Conservation (phyloP, 2,113 vertebrate genomes). For the Okapia johnstoni region DNA sequence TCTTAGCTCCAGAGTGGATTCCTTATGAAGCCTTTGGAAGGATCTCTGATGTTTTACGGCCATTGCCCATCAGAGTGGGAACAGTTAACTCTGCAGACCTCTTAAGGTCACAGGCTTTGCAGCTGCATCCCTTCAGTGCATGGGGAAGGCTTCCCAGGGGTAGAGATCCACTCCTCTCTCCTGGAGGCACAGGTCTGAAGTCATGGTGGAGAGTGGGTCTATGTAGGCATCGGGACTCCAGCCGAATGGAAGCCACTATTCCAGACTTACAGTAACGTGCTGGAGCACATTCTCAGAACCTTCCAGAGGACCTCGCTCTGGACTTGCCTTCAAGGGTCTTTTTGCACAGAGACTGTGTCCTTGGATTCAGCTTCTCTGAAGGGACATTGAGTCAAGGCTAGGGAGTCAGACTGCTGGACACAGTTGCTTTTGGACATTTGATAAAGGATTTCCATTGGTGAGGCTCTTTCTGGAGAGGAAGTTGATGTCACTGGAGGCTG, state of each 20-base stretch:
- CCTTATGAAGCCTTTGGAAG: constrained; percentile 19
- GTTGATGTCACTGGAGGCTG: neutral
- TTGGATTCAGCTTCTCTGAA: neutral
- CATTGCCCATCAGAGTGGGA: neutral
- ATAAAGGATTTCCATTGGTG: neutral
- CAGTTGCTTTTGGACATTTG: neutral
- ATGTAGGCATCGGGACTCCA: rapidly evolving
- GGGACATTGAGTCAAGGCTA: neutral
- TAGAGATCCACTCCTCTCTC: neutral
- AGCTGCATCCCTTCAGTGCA: neutral
- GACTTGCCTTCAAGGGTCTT: neutral
- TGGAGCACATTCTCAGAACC: neutral
- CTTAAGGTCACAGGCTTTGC: neutral
- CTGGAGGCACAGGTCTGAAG: neutral
- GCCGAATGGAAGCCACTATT: neutral
- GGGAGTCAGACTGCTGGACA: neutral
- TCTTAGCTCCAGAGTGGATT: neutral
- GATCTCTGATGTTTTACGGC: neutral
- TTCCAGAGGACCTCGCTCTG: neutral
- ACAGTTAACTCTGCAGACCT: too few species aligned
- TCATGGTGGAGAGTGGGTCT: neutral
- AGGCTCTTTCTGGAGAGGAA: neutral
- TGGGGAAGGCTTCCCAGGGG: neutral
- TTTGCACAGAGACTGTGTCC: neutral
- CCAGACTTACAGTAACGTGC: neutral